These are phyloP conservation scores for Drosophila aldrichi DNA, from an alignment of 2,888 invertebrate genomes.

Conservation along the genomic window DNA sequence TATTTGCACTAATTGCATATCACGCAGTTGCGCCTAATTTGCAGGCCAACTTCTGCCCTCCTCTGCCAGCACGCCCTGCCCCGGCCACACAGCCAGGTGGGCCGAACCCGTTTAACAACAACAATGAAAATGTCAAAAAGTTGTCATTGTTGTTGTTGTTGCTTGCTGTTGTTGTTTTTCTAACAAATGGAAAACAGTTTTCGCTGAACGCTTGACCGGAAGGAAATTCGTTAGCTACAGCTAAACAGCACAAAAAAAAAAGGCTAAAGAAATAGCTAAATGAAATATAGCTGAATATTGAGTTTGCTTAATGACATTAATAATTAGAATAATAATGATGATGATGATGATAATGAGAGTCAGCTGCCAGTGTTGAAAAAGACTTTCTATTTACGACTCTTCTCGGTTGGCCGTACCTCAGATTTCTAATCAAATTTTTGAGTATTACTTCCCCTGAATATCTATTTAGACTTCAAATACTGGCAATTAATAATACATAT, in stretches of 20 bases:
- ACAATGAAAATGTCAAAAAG: conserved; percentile 42
- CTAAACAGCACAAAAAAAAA: conserved; percentile 15
- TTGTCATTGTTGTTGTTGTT: background rate
- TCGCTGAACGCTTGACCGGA: conserved; percentile 37
- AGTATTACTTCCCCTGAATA: background rate
- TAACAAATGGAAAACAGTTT: conserved; percentile 64
- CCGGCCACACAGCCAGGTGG: conserved; percentile 11
- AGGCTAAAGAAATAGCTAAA: conserved; percentile 16
- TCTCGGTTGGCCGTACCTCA: no score
- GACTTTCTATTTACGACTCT: background rate
- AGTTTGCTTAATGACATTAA: conserved; percentile 16
- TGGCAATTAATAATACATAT: background rate
- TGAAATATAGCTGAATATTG: conserved; percentile 29
- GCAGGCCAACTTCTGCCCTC: background rate
- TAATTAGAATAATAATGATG: background rate
- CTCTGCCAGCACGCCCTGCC: background rate
- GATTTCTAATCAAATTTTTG: background rate
- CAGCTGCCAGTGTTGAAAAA: background rate
- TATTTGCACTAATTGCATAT: conserved; percentile 71
- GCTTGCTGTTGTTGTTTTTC: conserved; percentile 25
- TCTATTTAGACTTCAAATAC: background rate
- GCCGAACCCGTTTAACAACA: conserved; percentile 49
- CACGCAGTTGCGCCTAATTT: conserved; percentile 63
- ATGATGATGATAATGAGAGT: background rate
- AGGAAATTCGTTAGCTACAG: conserved; percentile 64